Evolutionary conservation across 2,888 invertebrate genomes (phyloP).

Genomic region (Diabrotica balteata): DNA sequence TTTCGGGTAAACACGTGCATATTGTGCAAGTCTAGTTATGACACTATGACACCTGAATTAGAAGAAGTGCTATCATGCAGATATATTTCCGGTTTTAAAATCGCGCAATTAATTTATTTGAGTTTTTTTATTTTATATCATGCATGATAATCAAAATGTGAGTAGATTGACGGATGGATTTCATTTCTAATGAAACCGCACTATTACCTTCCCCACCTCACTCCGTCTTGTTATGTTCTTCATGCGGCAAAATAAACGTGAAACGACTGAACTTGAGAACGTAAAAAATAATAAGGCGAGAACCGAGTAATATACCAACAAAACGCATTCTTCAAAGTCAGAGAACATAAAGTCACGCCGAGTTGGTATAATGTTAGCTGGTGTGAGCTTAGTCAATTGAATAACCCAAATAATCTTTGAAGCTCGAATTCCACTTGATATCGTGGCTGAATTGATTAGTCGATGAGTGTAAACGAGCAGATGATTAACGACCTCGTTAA

Average conservation of each 20-base stretch:
- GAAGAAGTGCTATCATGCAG: too few relatives aligned
- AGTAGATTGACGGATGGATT: too few relatives aligned
- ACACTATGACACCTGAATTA: too few relatives aligned
- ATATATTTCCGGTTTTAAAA: too few relatives aligned
- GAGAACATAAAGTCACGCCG: constrained; percentile 15
- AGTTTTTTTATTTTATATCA: too few relatives aligned
- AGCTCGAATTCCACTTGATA: constrained; percentile 31
- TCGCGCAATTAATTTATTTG: too few relatives aligned
- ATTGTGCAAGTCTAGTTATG: too few relatives aligned
- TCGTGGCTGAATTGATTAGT: constrained; percentile 30
- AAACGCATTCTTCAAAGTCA: constrained; percentile 20
- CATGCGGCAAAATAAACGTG: background rate
- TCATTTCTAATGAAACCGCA: too few relatives aligned
- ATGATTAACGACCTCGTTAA: constrained; percentile 43
- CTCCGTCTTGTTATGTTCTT: too few relatives aligned
- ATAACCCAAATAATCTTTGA: constrained; percentile 34
- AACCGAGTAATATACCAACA: constrained; percentile 15
- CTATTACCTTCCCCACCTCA: too few relatives aligned
- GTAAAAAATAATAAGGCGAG: constrained; percentile 9
- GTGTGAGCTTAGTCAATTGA: constrained; percentile 32
- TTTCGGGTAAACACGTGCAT: too few relatives aligned
- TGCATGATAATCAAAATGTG: too few relatives aligned
- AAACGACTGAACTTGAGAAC: background rate
- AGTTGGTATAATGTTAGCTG: constrained; percentile 5
- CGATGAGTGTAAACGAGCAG: constrained; percentile 33